phyloP scores from a whole-genome alignment of 2,888 invertebrate species.

The Hirtodrosophila duncani region DNA sequence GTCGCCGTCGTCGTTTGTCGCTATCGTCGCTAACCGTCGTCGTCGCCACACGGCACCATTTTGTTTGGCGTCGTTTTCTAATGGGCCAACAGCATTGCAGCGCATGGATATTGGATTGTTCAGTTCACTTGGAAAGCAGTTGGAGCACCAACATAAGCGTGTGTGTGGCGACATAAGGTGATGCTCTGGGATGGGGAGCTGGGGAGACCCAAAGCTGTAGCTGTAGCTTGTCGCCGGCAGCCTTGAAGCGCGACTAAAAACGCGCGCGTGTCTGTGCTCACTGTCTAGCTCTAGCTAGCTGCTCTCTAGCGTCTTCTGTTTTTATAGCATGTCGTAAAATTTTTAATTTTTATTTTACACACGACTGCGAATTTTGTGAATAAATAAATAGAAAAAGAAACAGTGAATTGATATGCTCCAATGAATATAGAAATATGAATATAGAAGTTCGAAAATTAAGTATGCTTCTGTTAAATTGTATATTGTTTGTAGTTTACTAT shows the following conservation, averaged over 20 bases:
- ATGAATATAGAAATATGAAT: no score
- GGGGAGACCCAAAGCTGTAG: no score
- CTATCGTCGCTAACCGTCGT: conserved; percentile 5
- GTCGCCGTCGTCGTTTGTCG: conserved; percentile 24
- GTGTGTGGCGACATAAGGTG: no score
- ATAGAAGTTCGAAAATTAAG: no score
- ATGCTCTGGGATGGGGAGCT: no score
- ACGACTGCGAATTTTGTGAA: conserved; percentile 3
- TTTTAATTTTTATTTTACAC: conserved; percentile 1
- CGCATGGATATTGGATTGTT: conserved; percentile 46
- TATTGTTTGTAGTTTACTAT: no score
- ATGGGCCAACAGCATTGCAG: conserved; percentile 66
- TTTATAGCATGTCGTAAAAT: conserved; percentile 3
- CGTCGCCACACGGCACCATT: conserved; percentile 52
- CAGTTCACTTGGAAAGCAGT: neutral
- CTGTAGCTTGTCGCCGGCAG: no score
- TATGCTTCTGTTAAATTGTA: no score
- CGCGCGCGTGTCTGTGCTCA: conserved; percentile 34
- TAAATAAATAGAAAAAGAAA: neutral
- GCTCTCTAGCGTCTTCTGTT: neutral
- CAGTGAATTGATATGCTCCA: no score
- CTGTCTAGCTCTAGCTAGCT: conserved; percentile 1
- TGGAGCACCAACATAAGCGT: no score
- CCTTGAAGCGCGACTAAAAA: conserved; percentile 39
- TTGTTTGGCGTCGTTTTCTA: conserved; percentile 71